Base-by-base conservation (phyloP, 1,140 invertebrate genomes). In the Hyles euphorbiae region DNA sequence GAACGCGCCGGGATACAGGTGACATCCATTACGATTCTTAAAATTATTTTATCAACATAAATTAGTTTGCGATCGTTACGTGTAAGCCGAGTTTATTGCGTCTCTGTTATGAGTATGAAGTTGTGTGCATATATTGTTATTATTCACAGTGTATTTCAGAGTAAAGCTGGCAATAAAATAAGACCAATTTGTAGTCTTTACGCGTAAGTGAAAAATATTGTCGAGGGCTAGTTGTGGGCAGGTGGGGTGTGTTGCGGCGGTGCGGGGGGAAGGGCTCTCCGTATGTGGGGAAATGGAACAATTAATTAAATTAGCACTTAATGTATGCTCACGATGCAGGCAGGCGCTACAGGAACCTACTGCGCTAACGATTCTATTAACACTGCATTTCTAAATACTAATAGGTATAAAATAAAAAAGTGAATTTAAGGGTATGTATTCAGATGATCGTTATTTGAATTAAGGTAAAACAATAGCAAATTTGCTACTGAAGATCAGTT, bases 241-340 rank as follows among this genome's bases (percentile, higher is more conserved):
- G 62, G 53, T 3, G 12, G 12, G 12, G 66, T 47, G 63, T 12
- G 36, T 7, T 47, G 44, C 11, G 22, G 22, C 22, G 22, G 22
- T 22, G 47, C 40, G 53, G 22, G 56, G 4, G 11, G 58, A 45
- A 33, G 8, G 40, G 5, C 10, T 45, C 46, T 12, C 54, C 6
- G 54, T 56, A 48, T 56, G 33, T 56, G 4, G 45, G 53, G 54
- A 79, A 83, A 79, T 78, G 77, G 72, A 68, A 78, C 76, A 77
- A 84, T 84, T 87, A 83, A 84, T 85, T 85, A 81, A 83, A 83
- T 87, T 87, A 85, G 75, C 78, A 84, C 79, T 73, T 78, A 83
- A 78, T 77, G 76, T 82, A 81, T 80, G 71, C 69, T 74, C 67
- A 63, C 69, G 67, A 57, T 63, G 55, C 53, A 58, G 53, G 49